Evolutionary conservation across 2,797 vertebrate genomes (phyloP).

Genomic region (Micrastur ruficollis): DNA sequence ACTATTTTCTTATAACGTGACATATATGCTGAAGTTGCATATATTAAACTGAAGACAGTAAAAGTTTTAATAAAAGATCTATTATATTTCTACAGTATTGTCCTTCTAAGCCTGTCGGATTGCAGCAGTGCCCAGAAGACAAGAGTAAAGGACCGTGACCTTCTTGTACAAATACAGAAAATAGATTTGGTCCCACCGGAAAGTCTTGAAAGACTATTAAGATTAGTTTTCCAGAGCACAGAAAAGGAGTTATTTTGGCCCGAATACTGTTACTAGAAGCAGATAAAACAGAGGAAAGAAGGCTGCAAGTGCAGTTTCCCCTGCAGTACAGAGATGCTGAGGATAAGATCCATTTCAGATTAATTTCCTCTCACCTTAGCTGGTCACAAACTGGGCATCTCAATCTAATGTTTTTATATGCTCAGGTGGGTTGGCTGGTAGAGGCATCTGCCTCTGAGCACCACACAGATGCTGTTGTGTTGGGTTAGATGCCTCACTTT

Average conservation of each 20-base stretch:
- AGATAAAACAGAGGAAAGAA: background rate
- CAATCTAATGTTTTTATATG: background rate
- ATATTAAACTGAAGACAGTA: background rate
- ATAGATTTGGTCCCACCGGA: background rate
- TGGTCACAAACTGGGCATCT: background rate
- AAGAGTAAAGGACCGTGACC: background rate
- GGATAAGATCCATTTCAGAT: background rate
- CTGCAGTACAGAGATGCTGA: background rate
- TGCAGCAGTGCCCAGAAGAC: background rate
- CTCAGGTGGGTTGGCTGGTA: fast-evolving
- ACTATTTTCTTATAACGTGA: background rate
- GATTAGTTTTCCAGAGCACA: background rate
- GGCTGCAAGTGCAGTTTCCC: background rate
- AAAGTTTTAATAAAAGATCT: background rate
- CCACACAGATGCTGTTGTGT: fast-evolving
- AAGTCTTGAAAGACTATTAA: background rate
- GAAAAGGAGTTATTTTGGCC: background rate
- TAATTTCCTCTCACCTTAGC: background rate
- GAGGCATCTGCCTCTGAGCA: background rate
- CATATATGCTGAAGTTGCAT: background rate
- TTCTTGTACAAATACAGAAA: background rate
- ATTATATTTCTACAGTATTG: background rate
- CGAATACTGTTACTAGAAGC: background rate
- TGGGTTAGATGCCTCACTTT: background rate
- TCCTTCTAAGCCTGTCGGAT: background rate